phyloP scores from a whole-genome alignment of 2,113 vertebrate species.

The Amazona guildingii region DNA sequence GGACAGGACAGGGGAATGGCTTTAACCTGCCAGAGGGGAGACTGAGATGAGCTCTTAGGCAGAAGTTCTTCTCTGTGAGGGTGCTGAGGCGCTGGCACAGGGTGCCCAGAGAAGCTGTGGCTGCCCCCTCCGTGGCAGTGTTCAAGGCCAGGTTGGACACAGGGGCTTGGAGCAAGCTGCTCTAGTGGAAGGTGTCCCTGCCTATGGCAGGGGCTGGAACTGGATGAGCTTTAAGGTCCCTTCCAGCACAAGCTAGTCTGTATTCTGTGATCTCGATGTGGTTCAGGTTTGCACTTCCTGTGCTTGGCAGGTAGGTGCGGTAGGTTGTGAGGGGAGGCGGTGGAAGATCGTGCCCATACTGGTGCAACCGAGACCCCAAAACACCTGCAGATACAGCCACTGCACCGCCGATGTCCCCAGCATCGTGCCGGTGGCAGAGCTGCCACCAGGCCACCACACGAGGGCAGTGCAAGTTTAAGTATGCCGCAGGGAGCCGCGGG shows the following conservation, averaged over 20 bases:
- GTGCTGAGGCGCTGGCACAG: too few species aligned
- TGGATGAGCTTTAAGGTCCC: not conserved
- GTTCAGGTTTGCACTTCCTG: not conserved
- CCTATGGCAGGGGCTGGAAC: not conserved
- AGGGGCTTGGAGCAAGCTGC: too few species aligned
- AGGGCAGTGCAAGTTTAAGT: not conserved
- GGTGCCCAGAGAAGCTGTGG: too few species aligned
- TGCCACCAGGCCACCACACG: constrained; percentile 6
- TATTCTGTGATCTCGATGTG: not conserved
- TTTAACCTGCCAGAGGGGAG: too few species aligned
- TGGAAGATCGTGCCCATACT: rapidly evolving
- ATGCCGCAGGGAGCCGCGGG: not conserved
- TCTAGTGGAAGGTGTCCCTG: not conserved
- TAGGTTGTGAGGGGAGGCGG: rapidly evolving
- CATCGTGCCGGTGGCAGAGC: rapidly evolving
- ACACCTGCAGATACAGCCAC: rapidly evolving
- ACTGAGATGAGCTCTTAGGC: too few species aligned
- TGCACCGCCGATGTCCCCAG: rapidly evolving
- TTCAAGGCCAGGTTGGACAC: too few species aligned
- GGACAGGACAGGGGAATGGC: too few species aligned
- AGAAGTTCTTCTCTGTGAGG: too few species aligned
- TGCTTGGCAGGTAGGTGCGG: rapidly evolving
- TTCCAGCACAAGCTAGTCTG: not conserved
- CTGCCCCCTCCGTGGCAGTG: too few species aligned
- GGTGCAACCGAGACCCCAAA: rapidly evolving